A percentile compares a stretch with the other conserved stretches of the same genome.
phyloP scores from a whole-genome alignment of 2,888 invertebrate species.

The Deilephila porcellus region DNA sequence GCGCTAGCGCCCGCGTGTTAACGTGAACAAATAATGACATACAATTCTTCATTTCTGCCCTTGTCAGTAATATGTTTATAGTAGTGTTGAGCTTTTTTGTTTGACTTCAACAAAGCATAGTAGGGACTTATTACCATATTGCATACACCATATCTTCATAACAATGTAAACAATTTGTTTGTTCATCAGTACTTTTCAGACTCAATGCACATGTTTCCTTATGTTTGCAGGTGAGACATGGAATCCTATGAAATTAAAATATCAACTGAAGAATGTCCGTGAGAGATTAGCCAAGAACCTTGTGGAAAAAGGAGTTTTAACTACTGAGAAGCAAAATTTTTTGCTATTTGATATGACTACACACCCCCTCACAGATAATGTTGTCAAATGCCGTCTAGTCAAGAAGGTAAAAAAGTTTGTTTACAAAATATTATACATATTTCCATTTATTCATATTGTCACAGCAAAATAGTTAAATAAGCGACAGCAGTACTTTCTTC shows the following conservation, averaged over 20 bases:
- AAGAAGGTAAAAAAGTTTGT: constrained; percentile 89
- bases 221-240: constrained; percentile 95
- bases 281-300: constrained; percentile 99
- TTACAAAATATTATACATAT: not conserved
- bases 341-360: constrained; percentile 99
- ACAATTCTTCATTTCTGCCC: too few relatives aligned
- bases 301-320: constrained; percentile 99
- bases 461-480: too few relatives aligned
- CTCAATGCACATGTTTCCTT: constrained; percentile 1
- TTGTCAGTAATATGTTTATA: not conserved
- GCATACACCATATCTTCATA: not conserved
- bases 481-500: too few relatives aligned
- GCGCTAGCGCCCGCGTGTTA: too few relatives aligned
- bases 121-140: not conserved
- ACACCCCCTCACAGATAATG: constrained; percentile 98
- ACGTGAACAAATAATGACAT: too few relatives aligned
- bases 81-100: not conserved
- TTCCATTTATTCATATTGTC: too few relatives aligned
- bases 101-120: not conserved
- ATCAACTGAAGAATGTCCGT: constrained; percentile 99
- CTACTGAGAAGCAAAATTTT: constrained; percentile 99
- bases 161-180: not conserved
- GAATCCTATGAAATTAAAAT: constrained; percentile 99
- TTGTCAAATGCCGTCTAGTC: constrained; percentile 97
- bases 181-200: not conserved